These are phyloP conservation scores for Andricus grossulariae DNA, from an alignment of 1,140 invertebrate genomes.

Conservation along the genomic window DNA sequence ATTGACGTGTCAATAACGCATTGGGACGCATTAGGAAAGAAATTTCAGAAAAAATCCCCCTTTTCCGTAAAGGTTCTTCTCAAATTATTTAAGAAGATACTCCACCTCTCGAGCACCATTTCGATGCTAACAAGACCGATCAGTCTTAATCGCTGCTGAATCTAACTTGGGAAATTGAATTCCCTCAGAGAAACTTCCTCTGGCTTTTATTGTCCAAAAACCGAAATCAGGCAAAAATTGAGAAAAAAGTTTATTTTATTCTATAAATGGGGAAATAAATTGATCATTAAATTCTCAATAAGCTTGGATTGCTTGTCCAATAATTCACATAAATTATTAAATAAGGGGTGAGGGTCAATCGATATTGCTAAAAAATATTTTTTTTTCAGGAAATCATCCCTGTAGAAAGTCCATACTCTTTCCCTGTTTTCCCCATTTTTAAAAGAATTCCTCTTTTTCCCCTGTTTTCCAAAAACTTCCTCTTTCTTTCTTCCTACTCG, in stretches of 20 bases:
- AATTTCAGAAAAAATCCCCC: not conserved
- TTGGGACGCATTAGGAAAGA: not conserved
- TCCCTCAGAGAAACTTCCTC: not conserved
- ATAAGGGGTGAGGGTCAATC: too few relatives aligned
- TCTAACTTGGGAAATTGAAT: constrained; percentile 4
- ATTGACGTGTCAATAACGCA: constrained; percentile 13
- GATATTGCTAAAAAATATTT: too few relatives aligned
- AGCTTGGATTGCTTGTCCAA: too few relatives aligned
- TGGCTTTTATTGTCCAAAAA: not conserved
- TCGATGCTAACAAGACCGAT: constrained; percentile 26
- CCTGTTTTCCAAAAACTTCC: too few relatives aligned
- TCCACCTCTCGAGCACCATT: constrained; percentile 2
- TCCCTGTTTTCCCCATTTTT: not conserved
- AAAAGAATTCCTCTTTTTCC: too few relatives aligned
- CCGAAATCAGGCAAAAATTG: too few relatives aligned
- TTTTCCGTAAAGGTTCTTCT: not conserved
- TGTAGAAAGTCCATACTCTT: not conserved
- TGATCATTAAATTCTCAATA: not conserved
- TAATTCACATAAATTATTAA: too few relatives aligned
- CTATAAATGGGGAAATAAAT: not conserved
- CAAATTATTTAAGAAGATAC: not conserved
- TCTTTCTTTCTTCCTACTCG: too few relatives aligned
- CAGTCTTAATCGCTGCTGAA: constrained; percentile 16
- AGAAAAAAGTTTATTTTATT: not conserved
- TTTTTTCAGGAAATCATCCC: too few relatives aligned